Percentiles rank a stretch among this genome's conserved stretches.
phyloP scores from a whole-genome alignment of 1,140 invertebrate species.

The Euglossa dilemma region DNA sequence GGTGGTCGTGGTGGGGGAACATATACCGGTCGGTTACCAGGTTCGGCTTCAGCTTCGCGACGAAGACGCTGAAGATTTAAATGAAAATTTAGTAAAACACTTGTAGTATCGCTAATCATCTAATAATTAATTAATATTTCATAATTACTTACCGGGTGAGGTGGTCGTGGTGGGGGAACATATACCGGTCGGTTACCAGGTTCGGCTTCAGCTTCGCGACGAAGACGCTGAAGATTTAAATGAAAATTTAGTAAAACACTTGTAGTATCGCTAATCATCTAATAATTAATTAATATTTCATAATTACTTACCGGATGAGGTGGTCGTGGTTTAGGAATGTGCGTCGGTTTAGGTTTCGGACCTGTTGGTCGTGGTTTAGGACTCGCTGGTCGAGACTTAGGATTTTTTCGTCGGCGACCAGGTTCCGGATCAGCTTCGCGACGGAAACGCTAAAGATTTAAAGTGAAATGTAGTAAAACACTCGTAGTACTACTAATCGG shows the following conservation, averaged over 20 bases:
- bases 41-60: slow-evolving; percentile 34
- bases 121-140: background rate
- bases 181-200: background rate
- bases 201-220: slow-evolving; percentile 12
- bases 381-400: too few relatives aligned
- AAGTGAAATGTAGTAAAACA: background rate
- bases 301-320: slow-evolving; percentile 29
- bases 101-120: background rate
- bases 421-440: slow-evolving; percentile 12
- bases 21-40: background rate
- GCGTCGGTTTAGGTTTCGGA: too few relatives aligned
- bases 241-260: background rate
- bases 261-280: background rate
- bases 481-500: background rate
- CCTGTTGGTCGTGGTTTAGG: too few relatives aligned
- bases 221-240: background rate
- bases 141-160: slow-evolving; percentile 29
- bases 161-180: slow-evolving; percentile 20
- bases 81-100: background rate
- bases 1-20: slow-evolving; percentile 8
- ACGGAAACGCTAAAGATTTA: background rate
- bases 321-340: slow-evolving; percentile 24
- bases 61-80: slow-evolving; percentile 1
- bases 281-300: background rate
- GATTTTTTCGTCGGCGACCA: too few relatives aligned